Conservation (phyloP, 2,113 vertebrate genomes). For the Cyphomyrus discorhynchus region DNA sequence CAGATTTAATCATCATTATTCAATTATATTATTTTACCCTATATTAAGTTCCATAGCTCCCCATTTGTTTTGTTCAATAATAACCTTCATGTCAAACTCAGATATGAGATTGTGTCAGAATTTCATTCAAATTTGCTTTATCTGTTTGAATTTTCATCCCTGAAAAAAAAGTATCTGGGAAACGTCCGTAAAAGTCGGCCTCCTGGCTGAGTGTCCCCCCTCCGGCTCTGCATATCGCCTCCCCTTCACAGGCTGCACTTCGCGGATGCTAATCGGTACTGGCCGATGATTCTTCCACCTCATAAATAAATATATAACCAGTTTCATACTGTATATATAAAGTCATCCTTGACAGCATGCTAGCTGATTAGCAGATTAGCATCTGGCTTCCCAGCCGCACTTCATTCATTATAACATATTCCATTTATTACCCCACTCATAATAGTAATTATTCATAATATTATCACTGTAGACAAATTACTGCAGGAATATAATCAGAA, state of each 20-base stretch:
- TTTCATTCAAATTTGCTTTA: neutral
- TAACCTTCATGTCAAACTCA: neutral
- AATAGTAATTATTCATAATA: neutral
- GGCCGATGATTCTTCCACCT: neutral
- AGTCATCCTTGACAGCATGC: neutral
- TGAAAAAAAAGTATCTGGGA: neutral
- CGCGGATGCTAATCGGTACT: neutral
- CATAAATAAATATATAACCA: neutral
- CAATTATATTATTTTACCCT: neutral
- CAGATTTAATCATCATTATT: neutral
- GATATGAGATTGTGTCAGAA: neutral
- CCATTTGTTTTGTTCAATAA: neutral
- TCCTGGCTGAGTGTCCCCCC: neutral
- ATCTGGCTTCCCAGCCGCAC: neutral
- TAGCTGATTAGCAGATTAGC: neutral
- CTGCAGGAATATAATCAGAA: neutral
- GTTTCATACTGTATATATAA: neutral
- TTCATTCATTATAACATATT: neutral
- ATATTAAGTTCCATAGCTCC: neutral
- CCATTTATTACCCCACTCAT: neutral
- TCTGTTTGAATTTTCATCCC: neutral
- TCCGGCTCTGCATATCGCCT: neutral
- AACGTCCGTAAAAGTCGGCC: neutral
- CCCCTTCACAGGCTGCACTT: neutral
- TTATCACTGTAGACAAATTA: neutral